These are phyloP conservation scores for Neopipo cinnamomea DNA, from an alignment of 2,113 vertebrate genomes.

Conservation along the genomic window DNA sequence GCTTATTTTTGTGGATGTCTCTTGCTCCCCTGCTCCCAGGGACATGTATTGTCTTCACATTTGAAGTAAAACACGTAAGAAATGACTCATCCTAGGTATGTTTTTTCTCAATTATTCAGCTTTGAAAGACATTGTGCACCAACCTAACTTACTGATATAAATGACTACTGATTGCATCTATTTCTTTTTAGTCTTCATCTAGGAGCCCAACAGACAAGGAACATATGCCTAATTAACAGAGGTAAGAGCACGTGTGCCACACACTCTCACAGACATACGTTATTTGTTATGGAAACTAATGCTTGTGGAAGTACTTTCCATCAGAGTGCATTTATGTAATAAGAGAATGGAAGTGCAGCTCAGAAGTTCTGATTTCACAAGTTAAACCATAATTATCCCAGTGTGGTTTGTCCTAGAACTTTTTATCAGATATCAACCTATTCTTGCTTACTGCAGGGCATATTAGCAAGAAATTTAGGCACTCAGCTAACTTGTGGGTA, in stretches of 20 bases:
- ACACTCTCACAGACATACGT: neutral
- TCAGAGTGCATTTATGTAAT: neutral
- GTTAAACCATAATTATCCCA: neutral
- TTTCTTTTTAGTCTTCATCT: slow-evolving; percentile 45
- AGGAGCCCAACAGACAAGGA: slow-evolving; percentile 31
- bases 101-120: neutral
- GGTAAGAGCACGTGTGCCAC: slow-evolving; percentile 39
- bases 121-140: neutral
- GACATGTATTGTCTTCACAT: neutral
- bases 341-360: neutral
- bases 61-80: neutral
- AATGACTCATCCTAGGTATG: neutral
- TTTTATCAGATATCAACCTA: neutral
- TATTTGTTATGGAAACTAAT: neutral
- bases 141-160: neutral
- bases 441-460: neutral
- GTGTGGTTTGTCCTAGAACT: neutral
- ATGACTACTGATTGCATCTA: neutral
- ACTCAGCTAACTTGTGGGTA: neutral
- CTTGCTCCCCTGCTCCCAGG: neutral
- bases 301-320: neutral
- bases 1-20: neutral
- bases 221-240: slow-evolving; percentile 20
- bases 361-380: neutral
- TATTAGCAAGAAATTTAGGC: neutral